Evolutionary conservation across 2,797 vertebrate genomes (phyloP).

Genomic region (Gymnodraco acuticeps): DNA sequence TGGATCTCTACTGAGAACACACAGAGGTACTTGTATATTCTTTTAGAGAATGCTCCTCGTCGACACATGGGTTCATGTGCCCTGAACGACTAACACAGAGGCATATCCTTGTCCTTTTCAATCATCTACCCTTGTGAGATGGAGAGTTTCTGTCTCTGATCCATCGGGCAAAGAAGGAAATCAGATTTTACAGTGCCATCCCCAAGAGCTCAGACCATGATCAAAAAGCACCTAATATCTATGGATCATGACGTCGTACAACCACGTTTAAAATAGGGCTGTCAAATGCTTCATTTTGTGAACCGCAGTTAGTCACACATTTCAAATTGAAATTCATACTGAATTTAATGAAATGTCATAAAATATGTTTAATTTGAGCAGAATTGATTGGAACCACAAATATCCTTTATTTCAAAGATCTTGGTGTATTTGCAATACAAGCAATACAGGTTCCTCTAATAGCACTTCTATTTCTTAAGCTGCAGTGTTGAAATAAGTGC

Average conservation of each 20-base stretch:
- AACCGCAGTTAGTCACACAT: not conserved
- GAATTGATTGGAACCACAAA: not conserved
- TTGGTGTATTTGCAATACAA: not conserved
- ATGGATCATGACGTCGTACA: conserved; percentile 50
- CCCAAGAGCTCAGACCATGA: conserved; percentile 48
- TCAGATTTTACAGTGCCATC: conserved; percentile 51
- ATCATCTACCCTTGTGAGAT: conserved; percentile 69
- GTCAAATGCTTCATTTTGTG: conserved; percentile 28
- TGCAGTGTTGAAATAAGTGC: conserved; percentile 10
- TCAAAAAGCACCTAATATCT: conserved; percentile 59
- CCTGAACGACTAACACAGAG: conserved; percentile 62
- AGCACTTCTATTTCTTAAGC: not conserved
- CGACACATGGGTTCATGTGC: conserved; percentile 57
- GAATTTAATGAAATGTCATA: not conserved
- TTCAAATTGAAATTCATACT: not conserved
- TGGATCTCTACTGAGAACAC: conserved; percentile 75
- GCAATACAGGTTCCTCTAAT: not conserved
- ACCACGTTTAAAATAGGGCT: conserved; percentile 61
- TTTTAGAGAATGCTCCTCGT: conserved; percentile 76
- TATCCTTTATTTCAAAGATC: not conserved
- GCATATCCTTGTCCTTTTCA: conserved; percentile 74
- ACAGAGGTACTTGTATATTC: conserved; percentile 85
- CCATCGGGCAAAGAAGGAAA: conserved; percentile 61
- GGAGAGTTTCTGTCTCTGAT: conserved; percentile 66
- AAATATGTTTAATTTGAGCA: not conserved